Conservation (phyloP, 2,113 vertebrate species). For the Danionella cerebrum region DNA sequence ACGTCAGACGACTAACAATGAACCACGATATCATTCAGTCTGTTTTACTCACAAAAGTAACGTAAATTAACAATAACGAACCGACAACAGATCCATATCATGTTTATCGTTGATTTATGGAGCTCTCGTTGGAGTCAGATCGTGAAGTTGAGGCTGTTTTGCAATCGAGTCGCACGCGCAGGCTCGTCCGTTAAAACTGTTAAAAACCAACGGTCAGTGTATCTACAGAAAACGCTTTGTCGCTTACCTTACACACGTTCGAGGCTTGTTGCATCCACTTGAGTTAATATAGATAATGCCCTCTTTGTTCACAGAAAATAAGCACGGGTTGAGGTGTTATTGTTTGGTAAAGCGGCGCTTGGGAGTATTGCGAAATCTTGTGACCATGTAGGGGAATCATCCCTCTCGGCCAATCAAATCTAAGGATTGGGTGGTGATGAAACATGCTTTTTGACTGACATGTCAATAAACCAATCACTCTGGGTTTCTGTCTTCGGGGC, state of each 20-base stretch:
- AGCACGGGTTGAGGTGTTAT: slow-evolving; percentile 51
- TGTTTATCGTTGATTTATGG: not conserved
- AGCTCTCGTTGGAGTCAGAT: not conserved
- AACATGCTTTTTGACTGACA: slow-evolving; percentile 43
- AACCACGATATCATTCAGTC: not conserved
- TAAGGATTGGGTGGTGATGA: slow-evolving; percentile 46
- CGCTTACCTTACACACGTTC: slow-evolving; percentile 51
- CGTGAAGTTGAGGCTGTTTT: slow-evolving; percentile 2
- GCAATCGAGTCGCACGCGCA: not conserved
- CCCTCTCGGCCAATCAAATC: slow-evolving; percentile 50
- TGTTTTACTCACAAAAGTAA: not conserved
- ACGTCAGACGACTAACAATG: not conserved
- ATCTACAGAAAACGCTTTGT: not conserved
- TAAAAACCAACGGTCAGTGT: not conserved
- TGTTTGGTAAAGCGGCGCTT: slow-evolving; percentile 59
- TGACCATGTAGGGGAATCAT: slow-evolving; percentile 65
- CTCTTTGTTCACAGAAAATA: slow-evolving; percentile 31
- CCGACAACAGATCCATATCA: not conserved
- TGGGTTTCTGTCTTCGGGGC: not conserved
- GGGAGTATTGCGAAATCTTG: slow-evolving; percentile 68
- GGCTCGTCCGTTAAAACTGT: not conserved
- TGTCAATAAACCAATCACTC: slow-evolving; percentile 30
- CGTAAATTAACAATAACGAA: not conserved
- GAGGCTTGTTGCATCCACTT: slow-evolving; percentile 13
- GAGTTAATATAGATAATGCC: not conserved